Evolutionary conservation across 2,888 invertebrate genomes (phyloP).

Genomic region (Noctua comes): DNA sequence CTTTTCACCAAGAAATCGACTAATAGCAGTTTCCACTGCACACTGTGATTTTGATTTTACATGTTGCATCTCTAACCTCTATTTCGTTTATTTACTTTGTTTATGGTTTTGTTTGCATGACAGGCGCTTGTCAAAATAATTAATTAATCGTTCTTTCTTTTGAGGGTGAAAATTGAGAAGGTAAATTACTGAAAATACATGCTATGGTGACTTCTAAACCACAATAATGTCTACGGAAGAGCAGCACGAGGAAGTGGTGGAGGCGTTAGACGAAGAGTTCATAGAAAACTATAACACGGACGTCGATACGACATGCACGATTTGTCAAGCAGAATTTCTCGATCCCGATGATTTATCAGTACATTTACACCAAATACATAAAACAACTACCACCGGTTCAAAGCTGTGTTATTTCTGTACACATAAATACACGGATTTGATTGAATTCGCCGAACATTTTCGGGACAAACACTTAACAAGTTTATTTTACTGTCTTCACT

Average conservation of each 20-base stretch:
- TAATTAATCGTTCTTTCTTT: background rate
- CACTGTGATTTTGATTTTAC: too few relatives aligned
- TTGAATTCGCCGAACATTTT: constrained; percentile 77
- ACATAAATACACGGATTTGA: constrained; percentile 64
- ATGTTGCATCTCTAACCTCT: background rate
- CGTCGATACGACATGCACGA: constrained; percentile 55
- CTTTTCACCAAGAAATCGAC: constrained; percentile 2
- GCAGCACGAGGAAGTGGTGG: constrained; percentile 32
- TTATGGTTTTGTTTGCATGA: background rate
- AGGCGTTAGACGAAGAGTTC: constrained; percentile 44
- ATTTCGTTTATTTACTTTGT: background rate
- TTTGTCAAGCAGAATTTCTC: constrained; percentile 75
- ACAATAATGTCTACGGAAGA: constrained; percentile 54
- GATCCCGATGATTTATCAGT: constrained; percentile 79
- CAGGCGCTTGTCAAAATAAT: constrained; percentile 25
- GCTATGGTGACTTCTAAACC: constrained; percentile 9
- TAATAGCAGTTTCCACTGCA: background rate
- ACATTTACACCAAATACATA: constrained; percentile 79
- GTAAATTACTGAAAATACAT: background rate
- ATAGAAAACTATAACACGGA: constrained; percentile 21
- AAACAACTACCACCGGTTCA: background rate
- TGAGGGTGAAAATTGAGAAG: background rate
- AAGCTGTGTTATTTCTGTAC: constrained; percentile 77
- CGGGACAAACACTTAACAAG: constrained; percentile 72
- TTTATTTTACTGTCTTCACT: constrained; percentile 75